Evolutionary conservation across 2,113 vertebrate species (phyloP).

Genomic region (Bos taurus): ARS-UCD2.0 NC_037334.1:94363501-94364000

Average conservation of each 20-base stretch:
- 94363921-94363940: not conserved
- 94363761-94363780: not conserved
- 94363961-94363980: not conserved
- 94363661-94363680: not conserved
- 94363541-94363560: not conserved
- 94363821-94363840: not conserved
- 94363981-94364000: not conserved
- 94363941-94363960: not conserved
- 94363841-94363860: fast-evolving
- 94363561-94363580: not conserved
- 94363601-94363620: not conserved
- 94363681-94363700: not conserved
- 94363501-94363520: not conserved
- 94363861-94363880: not conserved
- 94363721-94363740: not conserved
- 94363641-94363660: not conserved
- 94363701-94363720: not conserved
- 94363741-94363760: not conserved
- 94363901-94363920: not conserved
- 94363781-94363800: not conserved
- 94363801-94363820: not conserved
- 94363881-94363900: not conserved
- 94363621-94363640: not conserved
- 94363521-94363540: not conserved
- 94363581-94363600: not conserved